Conservation (phyloP, 2,888 invertebrate species). For the Pyrrhosoma nymphula region DNA sequence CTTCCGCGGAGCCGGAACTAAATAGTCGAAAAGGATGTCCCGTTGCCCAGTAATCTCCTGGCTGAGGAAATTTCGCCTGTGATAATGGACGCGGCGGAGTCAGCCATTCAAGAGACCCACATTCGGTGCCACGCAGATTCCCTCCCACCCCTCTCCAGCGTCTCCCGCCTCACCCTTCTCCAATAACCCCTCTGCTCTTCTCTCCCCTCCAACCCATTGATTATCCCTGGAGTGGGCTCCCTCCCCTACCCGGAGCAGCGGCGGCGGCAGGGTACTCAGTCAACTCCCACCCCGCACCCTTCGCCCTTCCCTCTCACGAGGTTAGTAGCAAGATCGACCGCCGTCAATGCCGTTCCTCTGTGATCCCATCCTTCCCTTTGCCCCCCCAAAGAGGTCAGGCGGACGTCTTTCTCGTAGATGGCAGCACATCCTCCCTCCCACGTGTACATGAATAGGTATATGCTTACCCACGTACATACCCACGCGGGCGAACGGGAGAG, state of each 20-base stretch:
- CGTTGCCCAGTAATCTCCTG: background rate
- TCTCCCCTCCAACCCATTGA: slow-evolving; percentile 28
- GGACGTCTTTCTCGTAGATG: background rate
- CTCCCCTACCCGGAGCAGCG: background rate
- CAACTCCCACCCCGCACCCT: background rate
- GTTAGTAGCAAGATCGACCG: slow-evolving; percentile 32
- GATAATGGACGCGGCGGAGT: slow-evolving; percentile 12
- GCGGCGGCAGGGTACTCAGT: background rate
- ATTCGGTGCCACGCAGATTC: background rate
- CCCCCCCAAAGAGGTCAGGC: background rate
- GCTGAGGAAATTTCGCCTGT: background rate
- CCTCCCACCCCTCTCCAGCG: background rate
- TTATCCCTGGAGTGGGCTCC: slow-evolving; percentile 24
- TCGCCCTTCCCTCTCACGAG: background rate
- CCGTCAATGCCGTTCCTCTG: slow-evolving; percentile 12
- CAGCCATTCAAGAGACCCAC: slow-evolving; percentile 30
- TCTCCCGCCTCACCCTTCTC: background rate
- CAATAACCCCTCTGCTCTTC: background rate
- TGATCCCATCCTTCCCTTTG: background rate
- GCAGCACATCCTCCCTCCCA: background rate
- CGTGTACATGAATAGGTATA: background rate
- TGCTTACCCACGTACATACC: background rate
- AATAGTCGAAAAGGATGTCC: background rate
- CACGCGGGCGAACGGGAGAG: background rate
- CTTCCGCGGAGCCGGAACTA: background rate